Evolutionary conservation across 2,888 invertebrate genomes (phyloP).

Genomic region (Diplolepis rosae): DNA sequence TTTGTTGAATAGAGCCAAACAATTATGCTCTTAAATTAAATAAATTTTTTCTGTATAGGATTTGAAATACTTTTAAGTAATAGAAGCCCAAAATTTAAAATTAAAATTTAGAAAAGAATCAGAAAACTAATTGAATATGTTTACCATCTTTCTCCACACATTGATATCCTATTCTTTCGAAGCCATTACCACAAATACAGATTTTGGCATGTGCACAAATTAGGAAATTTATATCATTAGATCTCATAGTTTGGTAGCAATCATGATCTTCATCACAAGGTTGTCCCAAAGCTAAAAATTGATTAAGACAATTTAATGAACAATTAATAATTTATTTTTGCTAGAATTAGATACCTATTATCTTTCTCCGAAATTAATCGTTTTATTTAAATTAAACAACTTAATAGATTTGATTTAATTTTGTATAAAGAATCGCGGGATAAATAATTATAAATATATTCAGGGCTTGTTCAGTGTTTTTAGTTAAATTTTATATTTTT

Average conservation of each 20-base stretch:
- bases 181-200: not conserved
- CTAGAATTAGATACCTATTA: too few species aligned
- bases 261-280: conserved; percentile 5
- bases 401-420: not conserved
- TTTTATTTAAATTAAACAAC: not conserved
- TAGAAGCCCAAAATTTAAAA: not conserved
- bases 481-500: not conserved
- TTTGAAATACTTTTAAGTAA: too few species aligned
- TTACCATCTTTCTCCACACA: not conserved
- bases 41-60: not conserved
- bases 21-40: not conserved
- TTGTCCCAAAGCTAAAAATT: not conserved
- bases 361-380: too few species aligned
- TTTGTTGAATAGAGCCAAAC: too few species aligned
- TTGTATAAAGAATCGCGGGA: not conserved
- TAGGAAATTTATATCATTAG: not conserved
- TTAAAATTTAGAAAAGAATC: too few species aligned
- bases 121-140: not conserved
- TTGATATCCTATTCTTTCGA: not conserved
- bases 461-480: not conserved
- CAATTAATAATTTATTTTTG: too few species aligned
- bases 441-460: not conserved
- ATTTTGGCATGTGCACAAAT: not conserved
- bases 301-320: not conserved
- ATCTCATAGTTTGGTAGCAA: not conserved